Evolutionary conservation across 2,797 vertebrate genomes (phyloP), one percentile per base, ranked within the genome.

Genomic region (Neosilurus hyrtlii): DNA sequence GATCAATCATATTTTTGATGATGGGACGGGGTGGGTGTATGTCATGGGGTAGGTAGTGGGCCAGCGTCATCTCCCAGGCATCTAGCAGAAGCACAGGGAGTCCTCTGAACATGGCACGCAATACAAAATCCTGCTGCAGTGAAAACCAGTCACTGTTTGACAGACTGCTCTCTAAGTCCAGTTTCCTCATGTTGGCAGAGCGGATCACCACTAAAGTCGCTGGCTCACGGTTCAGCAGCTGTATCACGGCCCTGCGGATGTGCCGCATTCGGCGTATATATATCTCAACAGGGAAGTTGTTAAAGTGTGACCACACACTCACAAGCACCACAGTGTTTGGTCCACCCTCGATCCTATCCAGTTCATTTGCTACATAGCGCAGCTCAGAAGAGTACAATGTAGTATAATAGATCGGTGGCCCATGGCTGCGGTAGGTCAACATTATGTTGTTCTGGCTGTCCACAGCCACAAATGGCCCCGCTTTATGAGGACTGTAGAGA

Each of bases 131-230:
- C 8, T 96, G 94, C 90, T 99, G 97, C 88, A 95, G 92, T 4
- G 96, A 96, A 88, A 93, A 98, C 98, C 97, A 99, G 92, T 99
- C 97, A 7, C 97, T 99, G 93, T 98, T 98, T 90, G 95, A 98
- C 86, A 98, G 94, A 91, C 97, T 99, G 88, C 96, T 94, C 88
- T 97, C 96, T 0, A 95, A 94, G 77, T 96, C 96, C 61, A 97
- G 91, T 65, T 95, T 95, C 84, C 52, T 56, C 15, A 74, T 0
- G 24, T 74, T 73, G 22, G 16, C 8, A 56, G 71, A 18, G 24
- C 71, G 71, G 24, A 73, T 56, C 51, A 73, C 52, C 14, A 73
- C 71, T 56, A 56, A 26, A 9, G 71, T 73, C 26, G 24, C n/a
- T 16, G 71, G 71, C 15, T 56, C 24, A 56, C 71, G 71, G 8